phyloP scores from a whole-genome alignment of 2,113 vertebrate species.

The Mus pahari region DNA sequence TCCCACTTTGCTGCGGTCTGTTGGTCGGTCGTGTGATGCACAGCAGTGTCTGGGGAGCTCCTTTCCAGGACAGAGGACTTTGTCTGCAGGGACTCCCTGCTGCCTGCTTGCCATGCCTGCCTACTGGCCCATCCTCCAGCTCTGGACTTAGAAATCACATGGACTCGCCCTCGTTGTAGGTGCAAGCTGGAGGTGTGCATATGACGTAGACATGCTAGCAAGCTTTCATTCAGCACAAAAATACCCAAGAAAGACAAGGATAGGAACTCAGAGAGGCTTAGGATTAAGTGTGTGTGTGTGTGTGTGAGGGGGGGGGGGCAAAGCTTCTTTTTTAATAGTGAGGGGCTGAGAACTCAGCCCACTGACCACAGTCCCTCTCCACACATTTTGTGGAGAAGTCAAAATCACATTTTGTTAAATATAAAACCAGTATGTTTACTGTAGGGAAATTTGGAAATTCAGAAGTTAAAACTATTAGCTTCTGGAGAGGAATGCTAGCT shows the following conservation, averaged over 20 bases:
- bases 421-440: slow-evolving; percentile 6
- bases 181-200: background rate
- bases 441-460: slow-evolving; percentile 40
- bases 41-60: slow-evolving; percentile 46
- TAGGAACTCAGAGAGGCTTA: slow-evolving; percentile 39
- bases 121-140: background rate
- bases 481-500: slow-evolving; percentile 40
- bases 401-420: slow-evolving; percentile 37
- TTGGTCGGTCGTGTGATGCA: slow-evolving; percentile 43
- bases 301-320: background rate
- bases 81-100: slow-evolving; percentile 27
- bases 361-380: background rate
- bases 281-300: background rate
- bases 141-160: background rate
- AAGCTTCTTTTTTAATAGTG: background rate
- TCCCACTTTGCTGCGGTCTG: background rate
- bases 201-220: background rate
- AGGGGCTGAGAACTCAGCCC: background rate
- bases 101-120: background rate
- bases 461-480: background rate
- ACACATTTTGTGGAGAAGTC: slow-evolving; percentile 33
- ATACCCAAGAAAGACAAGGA: background rate
- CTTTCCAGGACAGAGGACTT: slow-evolving; percentile 59
- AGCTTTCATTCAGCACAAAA: slow-evolving; percentile 20
- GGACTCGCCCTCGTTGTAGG: background rate